Conservation (phyloP, 2,888 invertebrate species). For the Altica lythri region DNA sequence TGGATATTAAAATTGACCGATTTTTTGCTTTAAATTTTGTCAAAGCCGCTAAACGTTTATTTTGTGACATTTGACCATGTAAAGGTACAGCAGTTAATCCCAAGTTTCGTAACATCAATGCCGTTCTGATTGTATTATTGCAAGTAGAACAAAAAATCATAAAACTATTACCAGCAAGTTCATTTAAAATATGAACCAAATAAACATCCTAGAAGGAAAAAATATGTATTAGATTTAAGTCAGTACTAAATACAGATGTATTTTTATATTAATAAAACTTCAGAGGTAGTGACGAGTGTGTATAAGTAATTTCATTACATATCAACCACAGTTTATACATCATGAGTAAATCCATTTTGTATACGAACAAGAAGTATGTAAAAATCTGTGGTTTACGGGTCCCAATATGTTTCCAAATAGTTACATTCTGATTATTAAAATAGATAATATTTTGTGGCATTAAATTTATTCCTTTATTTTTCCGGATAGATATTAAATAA, state of each 20-base stretch:
- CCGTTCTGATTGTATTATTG: slow-evolving; percentile 86
- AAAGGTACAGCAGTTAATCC: slow-evolving; percentile 94
- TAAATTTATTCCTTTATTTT: no score
- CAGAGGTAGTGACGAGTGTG: slow-evolving; percentile 51
- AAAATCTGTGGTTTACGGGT: no score
- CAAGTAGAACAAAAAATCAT: slow-evolving; percentile 98
- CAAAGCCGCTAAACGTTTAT: slow-evolving; percentile 90
- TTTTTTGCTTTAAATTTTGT: slow-evolving; percentile 96
- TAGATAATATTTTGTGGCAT: no score
- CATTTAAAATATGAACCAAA: slow-evolving; percentile 92
- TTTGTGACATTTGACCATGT: slow-evolving; percentile 99
- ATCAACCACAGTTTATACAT: slow-evolving; percentile 38
- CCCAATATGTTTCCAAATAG: no score
- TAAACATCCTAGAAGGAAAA: slow-evolving; percentile 80
- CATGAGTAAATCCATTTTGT: no score
- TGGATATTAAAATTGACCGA: slow-evolving; percentile 94
- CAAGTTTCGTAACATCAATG: slow-evolving; percentile 85
- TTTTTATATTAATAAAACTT: slow-evolving; percentile 26
- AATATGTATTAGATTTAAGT: not conserved
- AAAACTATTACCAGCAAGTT: slow-evolving; percentile 92
- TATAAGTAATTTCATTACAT: slow-evolving; percentile 33
- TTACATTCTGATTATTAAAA: no score
- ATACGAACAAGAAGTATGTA: no score
- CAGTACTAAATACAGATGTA: slow-evolving; percentile 7
- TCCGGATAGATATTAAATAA: no score